A percentile compares a stretch with the other conserved stretches of the same genome.
Conservation (phyloP, 2,113 vertebrate species). For the Osmerus eperlanus region DNA sequence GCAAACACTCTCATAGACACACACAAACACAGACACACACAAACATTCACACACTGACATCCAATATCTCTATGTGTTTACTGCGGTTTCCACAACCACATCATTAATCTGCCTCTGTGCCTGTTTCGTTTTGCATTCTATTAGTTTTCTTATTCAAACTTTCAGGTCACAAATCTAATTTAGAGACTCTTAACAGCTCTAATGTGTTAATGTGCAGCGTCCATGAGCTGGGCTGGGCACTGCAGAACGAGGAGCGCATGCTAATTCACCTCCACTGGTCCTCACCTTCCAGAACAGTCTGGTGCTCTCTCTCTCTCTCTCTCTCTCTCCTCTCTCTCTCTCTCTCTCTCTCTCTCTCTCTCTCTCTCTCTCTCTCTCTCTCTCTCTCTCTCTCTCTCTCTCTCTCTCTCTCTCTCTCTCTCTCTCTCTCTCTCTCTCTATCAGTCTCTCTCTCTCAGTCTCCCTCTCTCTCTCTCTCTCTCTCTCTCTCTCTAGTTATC, state of each 20-base stretch:
- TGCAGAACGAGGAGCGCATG: conserved; percentile 61
- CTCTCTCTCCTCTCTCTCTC: conserved; percentile 2
- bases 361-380: neutral
- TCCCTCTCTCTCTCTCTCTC: no score
- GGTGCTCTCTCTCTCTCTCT: conserved; percentile 9
- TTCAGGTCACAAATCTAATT: conserved; percentile 81
- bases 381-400: neutral
- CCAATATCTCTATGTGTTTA: conserved; percentile 10
- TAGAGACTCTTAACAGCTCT: conserved; percentile 74
- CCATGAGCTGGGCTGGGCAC: conserved; percentile 60
- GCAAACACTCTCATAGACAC: no score
- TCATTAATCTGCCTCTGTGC: conserved; percentile 76
- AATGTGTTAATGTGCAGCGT: conserved; percentile 71
- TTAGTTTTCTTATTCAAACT: conserved; percentile 81
- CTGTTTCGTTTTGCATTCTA: conserved; percentile 74
- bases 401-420: neutral
- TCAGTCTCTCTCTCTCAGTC: neutral
- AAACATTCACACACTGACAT: neutral
- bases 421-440: conserved; percentile 9
- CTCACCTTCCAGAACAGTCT: conserved; percentile 42
- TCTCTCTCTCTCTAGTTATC: no score
- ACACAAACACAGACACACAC: no score
- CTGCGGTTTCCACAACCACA: conserved; percentile 45
- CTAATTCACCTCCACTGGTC: conserved; percentile 59
- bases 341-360: conserved; percentile 1